phyloP scores from a whole-genome alignment of 37 sponge, comb jelly and placozoan species.

The Diacarnus erythraeanus region DNA sequence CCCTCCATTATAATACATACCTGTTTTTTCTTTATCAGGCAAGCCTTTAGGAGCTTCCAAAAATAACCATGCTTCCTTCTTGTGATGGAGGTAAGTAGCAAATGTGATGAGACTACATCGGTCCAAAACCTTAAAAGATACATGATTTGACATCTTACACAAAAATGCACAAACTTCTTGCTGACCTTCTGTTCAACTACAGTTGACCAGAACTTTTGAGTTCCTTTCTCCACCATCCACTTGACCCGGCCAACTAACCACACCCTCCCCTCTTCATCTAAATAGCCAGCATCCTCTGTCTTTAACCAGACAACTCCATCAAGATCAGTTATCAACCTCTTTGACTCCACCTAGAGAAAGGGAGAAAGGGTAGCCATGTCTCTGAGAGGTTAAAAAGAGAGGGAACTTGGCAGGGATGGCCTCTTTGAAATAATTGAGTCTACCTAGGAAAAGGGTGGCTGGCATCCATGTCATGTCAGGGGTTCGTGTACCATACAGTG shows the following conservation, averaged over 20 bases:
- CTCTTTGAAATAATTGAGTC: no score
- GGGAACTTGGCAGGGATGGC: no score
- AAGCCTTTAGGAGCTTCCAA: conserved; percentile 80
- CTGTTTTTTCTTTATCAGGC: conserved; percentile 53
- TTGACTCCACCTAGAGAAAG: conserved; percentile 42
- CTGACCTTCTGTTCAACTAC: conserved; percentile 80
- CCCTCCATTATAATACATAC: conserved; percentile 11
- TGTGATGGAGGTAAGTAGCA: conserved; percentile 71
- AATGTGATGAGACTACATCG: conserved; percentile 61
- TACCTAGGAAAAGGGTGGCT: no score
- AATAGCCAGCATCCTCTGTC: conserved; percentile 85
- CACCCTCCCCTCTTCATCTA: conserved; percentile 82
- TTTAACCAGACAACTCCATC: conserved; percentile 72
- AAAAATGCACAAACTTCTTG: not conserved
- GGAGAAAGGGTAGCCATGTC: not conserved
- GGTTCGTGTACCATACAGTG: no score
- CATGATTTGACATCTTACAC: not conserved
- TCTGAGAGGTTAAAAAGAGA: no score
- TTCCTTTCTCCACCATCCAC: conserved; percentile 75
- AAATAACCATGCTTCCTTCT: conserved; percentile 75
- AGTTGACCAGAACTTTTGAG: conserved; percentile 68
- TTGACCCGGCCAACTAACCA: conserved; percentile 86
- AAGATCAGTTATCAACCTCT: conserved; percentile 48
- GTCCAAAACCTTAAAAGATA: conserved; percentile 48
- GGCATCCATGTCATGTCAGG: no score